These are phyloP conservation scores for Phymatocera aterrima DNA, from an alignment of 2,888 invertebrate species.

Conservation along the genomic window DNA sequence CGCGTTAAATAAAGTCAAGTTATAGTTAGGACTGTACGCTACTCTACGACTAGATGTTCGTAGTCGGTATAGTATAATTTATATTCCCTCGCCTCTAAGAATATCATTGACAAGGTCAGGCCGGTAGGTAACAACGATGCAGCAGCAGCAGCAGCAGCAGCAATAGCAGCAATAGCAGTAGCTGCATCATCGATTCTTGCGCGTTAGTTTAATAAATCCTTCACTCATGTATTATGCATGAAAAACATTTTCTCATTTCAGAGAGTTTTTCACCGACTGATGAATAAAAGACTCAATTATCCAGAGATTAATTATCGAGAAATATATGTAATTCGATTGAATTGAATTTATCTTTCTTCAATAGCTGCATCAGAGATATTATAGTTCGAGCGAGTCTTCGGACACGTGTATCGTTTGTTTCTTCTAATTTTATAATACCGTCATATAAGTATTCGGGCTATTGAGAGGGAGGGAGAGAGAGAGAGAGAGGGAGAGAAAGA, in stretches of 20 bases:
- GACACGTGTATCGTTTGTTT: not conserved
- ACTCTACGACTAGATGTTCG: not conserved
- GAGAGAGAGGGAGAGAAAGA: not conserved
- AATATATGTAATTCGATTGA: no score
- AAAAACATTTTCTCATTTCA: no score
- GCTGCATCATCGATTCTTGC: not conserved
- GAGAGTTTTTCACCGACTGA: no score
- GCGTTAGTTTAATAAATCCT: not conserved
- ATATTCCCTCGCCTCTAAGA: slow-evolving; percentile 33
- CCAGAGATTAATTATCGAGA: no score
- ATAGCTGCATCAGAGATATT: no score
- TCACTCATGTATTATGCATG: no score
- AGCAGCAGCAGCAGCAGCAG: not conserved
- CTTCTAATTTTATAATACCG: not conserved
- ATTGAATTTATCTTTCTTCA: no score
- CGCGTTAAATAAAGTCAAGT: no score
- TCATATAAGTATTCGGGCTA: no score
- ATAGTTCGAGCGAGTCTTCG: no score
- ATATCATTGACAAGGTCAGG: slow-evolving; percentile 37
- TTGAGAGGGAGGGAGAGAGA: not conserved
- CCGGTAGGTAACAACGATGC: slow-evolving; percentile 13
- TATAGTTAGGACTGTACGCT: no score
- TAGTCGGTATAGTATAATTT: not conserved
- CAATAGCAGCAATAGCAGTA: not conserved
- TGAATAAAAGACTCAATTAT: no score